phyloP scores from a whole-genome alignment of 1,140 invertebrate genomes.

The Trachymyrmex septentrionalis region DNA sequence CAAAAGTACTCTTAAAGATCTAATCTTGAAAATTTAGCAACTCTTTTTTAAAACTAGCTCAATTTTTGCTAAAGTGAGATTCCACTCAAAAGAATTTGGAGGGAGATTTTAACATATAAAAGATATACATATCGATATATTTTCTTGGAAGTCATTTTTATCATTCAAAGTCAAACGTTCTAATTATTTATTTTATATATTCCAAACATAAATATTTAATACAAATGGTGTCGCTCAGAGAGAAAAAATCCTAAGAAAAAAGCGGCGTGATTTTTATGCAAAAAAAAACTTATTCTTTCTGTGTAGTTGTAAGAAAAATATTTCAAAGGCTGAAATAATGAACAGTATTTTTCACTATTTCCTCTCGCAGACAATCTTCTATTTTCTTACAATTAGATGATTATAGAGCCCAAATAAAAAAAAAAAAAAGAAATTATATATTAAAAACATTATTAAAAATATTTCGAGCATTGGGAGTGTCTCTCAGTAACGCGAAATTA shows the following conservation, averaged over 20 bases:
- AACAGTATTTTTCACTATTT: not conserved
- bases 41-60: too few relatives aligned
- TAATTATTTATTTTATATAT: not conserved
- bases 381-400: not conserved
- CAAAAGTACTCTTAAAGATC: too few relatives aligned
- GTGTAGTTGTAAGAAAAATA: not conserved
- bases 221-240: not conserved
- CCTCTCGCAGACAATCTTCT: not conserved
- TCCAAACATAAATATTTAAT: not conserved
- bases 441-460: not conserved
- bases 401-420: not conserved
- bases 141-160: not conserved
- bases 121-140: too few relatives aligned
- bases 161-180: not conserved
- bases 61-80: too few relatives aligned
- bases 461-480: not conserved
- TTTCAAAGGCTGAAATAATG: not conserved
- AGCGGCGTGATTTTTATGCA: constrained; percentile 6
- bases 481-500: not conserved
- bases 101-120: too few relatives aligned
- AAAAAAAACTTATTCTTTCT: not conserved
- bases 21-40: too few relatives aligned
- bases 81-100: too few relatives aligned
- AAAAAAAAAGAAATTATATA: not conserved
- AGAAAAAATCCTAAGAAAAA: constrained; percentile 1